A percentile compares a stretch with the other conserved stretches of the same genome.
These are phyloP conservation scores for Microctonus brassicae DNA, from an alignment of 2,888 invertebrate genomes.

Conservation along the genomic window DNA sequence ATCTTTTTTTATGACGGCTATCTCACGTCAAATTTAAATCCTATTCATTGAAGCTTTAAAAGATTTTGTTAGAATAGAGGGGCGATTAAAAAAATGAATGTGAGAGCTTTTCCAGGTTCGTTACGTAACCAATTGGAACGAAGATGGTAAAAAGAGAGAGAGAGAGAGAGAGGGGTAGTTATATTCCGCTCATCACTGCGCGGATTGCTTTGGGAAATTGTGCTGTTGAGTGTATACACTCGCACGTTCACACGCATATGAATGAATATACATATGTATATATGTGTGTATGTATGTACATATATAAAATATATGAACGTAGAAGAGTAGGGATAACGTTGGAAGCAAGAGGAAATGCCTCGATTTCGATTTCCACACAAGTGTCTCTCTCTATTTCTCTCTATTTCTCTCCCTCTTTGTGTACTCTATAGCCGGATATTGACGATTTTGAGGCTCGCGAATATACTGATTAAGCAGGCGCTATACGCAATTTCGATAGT, in stretches of 20 bases:
- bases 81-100: conserved; percentile 29
- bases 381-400: conserved; percentile 17
- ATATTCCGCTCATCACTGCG: conserved; percentile 28
- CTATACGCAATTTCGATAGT: conserved; percentile 39
- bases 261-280: neutral
- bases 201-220: conserved; percentile 40
- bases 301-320: no score
- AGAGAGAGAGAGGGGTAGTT: neutral
- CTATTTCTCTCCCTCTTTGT: neutral
- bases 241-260: no score
- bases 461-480: conserved; percentile 39
- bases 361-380: conserved; percentile 39
- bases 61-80: conserved; percentile 13
- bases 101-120: conserved; percentile 30
- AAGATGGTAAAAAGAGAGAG: neutral
- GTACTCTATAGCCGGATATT: conserved; percentile 43
- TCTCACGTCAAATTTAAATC: neutral
- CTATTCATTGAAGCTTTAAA: neutral
- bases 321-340: neutral
- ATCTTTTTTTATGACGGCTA: no score
- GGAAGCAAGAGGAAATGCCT: conserved; percentile 39
- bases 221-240: conserved; percentile 9
- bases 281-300: neutral
- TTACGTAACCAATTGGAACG: conserved; percentile 20
- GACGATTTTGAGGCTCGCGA: conserved; percentile 43